Base-by-base conservation (phyloP, 2,888 invertebrate genomes). In the Eupithecia tripunctaria region DNA sequence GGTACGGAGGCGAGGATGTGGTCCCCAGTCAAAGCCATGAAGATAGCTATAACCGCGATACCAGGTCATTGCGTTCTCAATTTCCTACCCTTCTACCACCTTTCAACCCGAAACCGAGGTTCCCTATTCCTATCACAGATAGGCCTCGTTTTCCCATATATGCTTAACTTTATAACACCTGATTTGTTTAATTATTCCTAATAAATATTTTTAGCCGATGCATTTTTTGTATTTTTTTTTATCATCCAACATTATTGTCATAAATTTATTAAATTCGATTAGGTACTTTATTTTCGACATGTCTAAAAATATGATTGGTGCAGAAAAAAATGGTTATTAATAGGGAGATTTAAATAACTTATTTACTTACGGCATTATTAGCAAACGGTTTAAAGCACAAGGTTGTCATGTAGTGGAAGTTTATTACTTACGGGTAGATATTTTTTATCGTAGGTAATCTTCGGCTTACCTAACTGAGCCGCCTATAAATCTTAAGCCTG, bases 391-490 rank as follows among this genome's bases (percentile, higher is more conserved):
- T 47, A n/a, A 8, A n/a, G 47, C n/a, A 8, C 47, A 10, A n/a
- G n/a, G n/a, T n/a, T 47, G 2, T n/a, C 18, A 47, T 18, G 43
- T n/a, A 43, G 51, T 51, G 51, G n/a, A 51, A 51, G 21, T 51
- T 21, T 51, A 43, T 43, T 51, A 51, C 51, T 43, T 71, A 71
- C 47, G 32, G 43, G 67, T 60, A 38, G 80, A 81, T 66, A 69
- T 82, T 15, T 78, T 68, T 72, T 72, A 72, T 72, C 71, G 21
- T 56, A 8, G 63, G 64, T 68, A 78, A 69, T 72, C 71, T 72
- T 59, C 41, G 56, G 68, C 59, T 72, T 63, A 64, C 66, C 51
- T 10, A 67, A 62, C 71, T 51, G 62, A 67, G 71, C 71, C 63
- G 32, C 32, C 63, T 36, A 69, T 69, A 69, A 69, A 69, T 64